phyloP scores from a whole-genome alignment of 2,888 invertebrate species.

The Chorisops tibialis region DNA sequence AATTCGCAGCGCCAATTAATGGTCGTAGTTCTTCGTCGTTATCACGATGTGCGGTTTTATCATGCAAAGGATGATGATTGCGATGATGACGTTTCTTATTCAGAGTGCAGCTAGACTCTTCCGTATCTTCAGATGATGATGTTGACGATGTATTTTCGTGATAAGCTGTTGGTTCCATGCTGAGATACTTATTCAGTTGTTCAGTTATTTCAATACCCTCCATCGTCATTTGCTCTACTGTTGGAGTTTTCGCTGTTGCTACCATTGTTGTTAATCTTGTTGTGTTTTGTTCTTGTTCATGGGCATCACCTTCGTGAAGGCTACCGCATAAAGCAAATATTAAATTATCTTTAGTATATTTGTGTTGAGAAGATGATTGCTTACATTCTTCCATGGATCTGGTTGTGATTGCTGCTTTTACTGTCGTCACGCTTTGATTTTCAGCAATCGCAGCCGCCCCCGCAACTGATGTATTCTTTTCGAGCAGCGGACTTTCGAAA shows the following conservation, averaged over 20 bases:
- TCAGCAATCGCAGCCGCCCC: slow-evolving; percentile 37
- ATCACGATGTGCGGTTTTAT: slow-evolving; percentile 25
- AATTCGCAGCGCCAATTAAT: slow-evolving; percentile 39
- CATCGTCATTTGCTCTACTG: background rate
- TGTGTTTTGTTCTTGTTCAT: slow-evolving; percentile 6
- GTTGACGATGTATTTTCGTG: slow-evolving; percentile 31
- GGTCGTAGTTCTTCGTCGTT: slow-evolving; percentile 51
- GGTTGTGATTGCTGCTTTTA: background rate
- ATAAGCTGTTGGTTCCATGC: slow-evolving; percentile 36
- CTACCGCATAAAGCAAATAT: slow-evolving; percentile 50
- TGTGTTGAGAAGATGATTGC: slow-evolving; percentile 37
- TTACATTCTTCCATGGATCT: background rate
- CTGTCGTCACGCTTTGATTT: slow-evolving; percentile 37
- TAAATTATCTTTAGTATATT: slow-evolving; percentile 43
- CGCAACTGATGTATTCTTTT: slow-evolving; percentile 30
- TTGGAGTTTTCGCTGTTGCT: background rate
- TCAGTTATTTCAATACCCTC: slow-evolving; percentile 18
- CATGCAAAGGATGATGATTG: slow-evolving; percentile 37
- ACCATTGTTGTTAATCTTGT: background rate
- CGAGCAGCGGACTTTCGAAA: slow-evolving; percentile 49
- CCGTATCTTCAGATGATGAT: slow-evolving; percentile 37
- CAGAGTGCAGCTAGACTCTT: slow-evolving; percentile 23
- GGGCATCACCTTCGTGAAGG: slow-evolving; percentile 44
- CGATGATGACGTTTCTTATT: slow-evolving; percentile 37
- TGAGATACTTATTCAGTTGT: slow-evolving; percentile 38